Percentiles rank a stretch among this genome's conserved stretches.
Conservation (phyloP, 2,888 invertebrate species). For the Dryocosmus kuriphilus region DNA sequence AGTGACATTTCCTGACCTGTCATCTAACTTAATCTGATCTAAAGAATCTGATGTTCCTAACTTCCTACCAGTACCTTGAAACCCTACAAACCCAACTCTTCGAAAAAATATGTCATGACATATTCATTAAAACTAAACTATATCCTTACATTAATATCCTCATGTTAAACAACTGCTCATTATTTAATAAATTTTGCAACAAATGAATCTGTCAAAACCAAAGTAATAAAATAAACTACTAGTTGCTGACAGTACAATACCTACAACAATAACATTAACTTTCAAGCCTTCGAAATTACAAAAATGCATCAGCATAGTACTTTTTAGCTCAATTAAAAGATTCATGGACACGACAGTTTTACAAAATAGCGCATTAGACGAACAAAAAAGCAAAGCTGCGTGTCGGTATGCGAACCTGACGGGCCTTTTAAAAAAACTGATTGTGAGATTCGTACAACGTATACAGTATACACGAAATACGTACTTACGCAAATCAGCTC, state of each 20-base stretch:
- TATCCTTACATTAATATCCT: no score
- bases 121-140: no score
- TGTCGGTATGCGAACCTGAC: conserved; percentile 18
- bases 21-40: no score
- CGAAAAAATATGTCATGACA: no score
- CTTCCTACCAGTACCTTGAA: no score
- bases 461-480: neutral
- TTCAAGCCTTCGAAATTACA: neutral
- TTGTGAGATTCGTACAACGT: neutral
- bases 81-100: no score
- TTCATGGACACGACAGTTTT: neutral
- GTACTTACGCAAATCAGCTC: conserved; percentile 35
- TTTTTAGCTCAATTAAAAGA: neutral
- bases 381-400: conserved; percentile 22
- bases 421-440: conserved; percentile 17
- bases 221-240: neutral
- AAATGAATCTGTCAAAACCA: no score
- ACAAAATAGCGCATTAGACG: neutral
- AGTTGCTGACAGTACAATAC: neutral
- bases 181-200: no score
- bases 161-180: no score
- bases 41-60: no score
- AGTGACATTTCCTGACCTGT: no score
- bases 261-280: neutral
- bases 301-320: neutral